Base-by-base conservation (phyloP, 2,113 vertebrate genomes). In the Hyla sarda region DNA sequence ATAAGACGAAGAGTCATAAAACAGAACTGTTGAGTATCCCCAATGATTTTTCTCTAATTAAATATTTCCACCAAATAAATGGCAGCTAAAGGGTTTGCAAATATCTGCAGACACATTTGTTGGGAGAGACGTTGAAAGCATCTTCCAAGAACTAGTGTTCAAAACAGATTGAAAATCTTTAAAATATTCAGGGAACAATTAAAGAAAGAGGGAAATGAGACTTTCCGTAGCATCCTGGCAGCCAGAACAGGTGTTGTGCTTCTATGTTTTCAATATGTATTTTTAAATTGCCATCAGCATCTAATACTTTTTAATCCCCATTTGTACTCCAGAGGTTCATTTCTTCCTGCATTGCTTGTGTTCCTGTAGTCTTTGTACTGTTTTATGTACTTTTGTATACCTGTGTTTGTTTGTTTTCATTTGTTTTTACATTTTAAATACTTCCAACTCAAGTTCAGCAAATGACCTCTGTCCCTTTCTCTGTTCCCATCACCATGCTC, bases 41-140 rank as follows among this genome's bases (percentile, higher is more conserved):
- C 50, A 56, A 81, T 65, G 78, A 81, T 47, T 81, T 81, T 62
- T 62, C 54, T 60, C 78, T 81, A 62, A 81, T 81, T 81, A 65
- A 81, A 62, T 80, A 60, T 80, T 45, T 80, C 78, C 76, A 21
- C 52, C 52, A 41, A 81, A 62, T 81, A 62, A 45, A 65, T 19
- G n/a, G 34, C 60, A 30, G 25, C 23, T 65, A 16, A 71, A 47
- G 52, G 65, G 58, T 47, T 62, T 62, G 14, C 78, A 65, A 25
- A 45, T 41, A 47, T 81, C 56, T 81, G 23, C 16, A 65, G 25
- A 45, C 21, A 11, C 7, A 62, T 81, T 28, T 81, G 4, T 47
- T 81, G 23, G 4, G 11, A 45, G 12, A 41, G 10, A 65, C 16
- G 14, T 56, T n/a, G 9, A n/a, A 17, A 28, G 37, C 37, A 81